Evolutionary conservation across 2,797 vertebrate species (phyloP).

Genomic region (Erpetoichthys calabaricus): DNA sequence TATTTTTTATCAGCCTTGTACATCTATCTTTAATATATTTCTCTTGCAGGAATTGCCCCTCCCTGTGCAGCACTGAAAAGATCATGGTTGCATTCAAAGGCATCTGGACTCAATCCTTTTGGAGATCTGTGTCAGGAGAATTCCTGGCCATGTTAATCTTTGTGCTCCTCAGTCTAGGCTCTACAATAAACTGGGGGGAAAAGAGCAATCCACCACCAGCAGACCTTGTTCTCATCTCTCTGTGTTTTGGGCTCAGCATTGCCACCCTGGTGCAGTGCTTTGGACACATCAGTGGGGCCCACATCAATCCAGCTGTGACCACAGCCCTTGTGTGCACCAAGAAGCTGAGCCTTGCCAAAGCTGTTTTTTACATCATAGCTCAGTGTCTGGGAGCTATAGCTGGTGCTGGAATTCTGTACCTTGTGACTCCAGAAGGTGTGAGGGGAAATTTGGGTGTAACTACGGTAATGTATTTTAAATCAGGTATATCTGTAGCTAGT

Average conservation of each 20-base stretch:
- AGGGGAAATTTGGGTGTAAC: constrained; percentile 70
- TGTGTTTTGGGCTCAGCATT: constrained; percentile 89
- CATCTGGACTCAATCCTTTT: constrained; percentile 88
- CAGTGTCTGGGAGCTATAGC: constrained; percentile 79
- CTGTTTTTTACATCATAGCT: constrained; percentile 71
- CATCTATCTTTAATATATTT: constrained; percentile 9
- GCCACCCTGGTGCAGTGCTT: constrained; percentile 92
- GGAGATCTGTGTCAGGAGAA: constrained; percentile 81
- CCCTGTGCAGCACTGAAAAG: constrained; percentile 49
- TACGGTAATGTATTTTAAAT: constrained; percentile 41
- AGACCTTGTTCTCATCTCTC: constrained; percentile 80
- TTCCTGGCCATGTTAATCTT: constrained; percentile 84
- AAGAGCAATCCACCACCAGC: constrained; percentile 57
- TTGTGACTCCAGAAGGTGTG: constrained; percentile 66
- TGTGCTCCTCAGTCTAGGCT: constrained; percentile 78
- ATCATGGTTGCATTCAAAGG: constrained; percentile 87
- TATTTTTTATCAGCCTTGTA: no score
- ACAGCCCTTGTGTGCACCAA: constrained; percentile 77
- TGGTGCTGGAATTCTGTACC: constrained; percentile 72
- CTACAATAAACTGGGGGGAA: constrained; percentile 77
- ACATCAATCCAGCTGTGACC: constrained; percentile 87
- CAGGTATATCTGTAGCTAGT: background rate
- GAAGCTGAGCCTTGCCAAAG: constrained; percentile 84
- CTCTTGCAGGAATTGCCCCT: constrained; percentile 63
- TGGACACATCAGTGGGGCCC: constrained; percentile 83